phyloP scores from a whole-genome alignment of 2,797 vertebrate genomes.

The Chrysocyon brachyurus region DNA sequence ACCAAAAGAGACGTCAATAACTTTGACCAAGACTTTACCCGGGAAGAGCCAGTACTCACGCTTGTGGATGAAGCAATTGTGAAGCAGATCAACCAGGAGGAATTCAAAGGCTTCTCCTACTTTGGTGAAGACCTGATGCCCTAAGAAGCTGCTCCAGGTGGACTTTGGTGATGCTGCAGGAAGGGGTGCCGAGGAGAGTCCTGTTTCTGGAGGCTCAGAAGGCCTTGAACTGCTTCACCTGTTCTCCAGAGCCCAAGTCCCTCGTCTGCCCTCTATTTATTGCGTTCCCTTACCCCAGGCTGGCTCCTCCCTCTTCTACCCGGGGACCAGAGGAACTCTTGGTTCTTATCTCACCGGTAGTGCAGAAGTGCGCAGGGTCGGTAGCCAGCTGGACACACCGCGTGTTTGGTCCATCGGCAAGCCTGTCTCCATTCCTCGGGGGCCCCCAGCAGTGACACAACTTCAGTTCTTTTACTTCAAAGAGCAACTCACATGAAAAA shows the following conservation, averaged over 20 bases:
- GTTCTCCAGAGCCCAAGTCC: slow-evolving; percentile 85
- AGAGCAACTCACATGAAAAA: not conserved
- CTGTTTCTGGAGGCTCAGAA: slow-evolving; percentile 85
- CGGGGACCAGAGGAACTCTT: slow-evolving; percentile 88
- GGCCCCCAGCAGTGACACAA: slow-evolving; percentile 69
- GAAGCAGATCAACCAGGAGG: slow-evolving; percentile 99
- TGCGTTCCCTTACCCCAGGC: slow-evolving; percentile 77
- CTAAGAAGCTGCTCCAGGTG: slow-evolving; percentile 85
- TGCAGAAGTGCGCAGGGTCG: slow-evolving; percentile 85
- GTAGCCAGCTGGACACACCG: slow-evolving; percentile 86
- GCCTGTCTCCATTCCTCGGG: slow-evolving; percentile 79
- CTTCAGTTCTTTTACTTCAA: slow-evolving; percentile 69
- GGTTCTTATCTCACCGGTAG: slow-evolving; percentile 86
- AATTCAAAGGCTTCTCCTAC: slow-evolving; percentile 99
- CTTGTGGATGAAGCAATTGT: slow-evolving; percentile 95
- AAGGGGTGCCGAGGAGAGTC: slow-evolving; percentile 84
- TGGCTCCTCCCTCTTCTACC: slow-evolving; percentile 68
- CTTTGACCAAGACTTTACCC: slow-evolving; percentile 99
- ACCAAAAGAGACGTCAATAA: slow-evolving; percentile 99
- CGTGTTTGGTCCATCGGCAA: slow-evolving; percentile 71
- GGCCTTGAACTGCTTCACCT: slow-evolving; percentile 87
- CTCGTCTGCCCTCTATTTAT: slow-evolving; percentile 90
- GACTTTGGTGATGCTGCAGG: slow-evolving; percentile 81
- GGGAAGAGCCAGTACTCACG: slow-evolving; percentile 97
- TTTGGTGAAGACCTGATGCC: slow-evolving; percentile 94